These are phyloP conservation scores for Melanerpes formicivorus DNA, from an alignment of 2,113 vertebrate species.

Conservation along the genomic window DNA sequence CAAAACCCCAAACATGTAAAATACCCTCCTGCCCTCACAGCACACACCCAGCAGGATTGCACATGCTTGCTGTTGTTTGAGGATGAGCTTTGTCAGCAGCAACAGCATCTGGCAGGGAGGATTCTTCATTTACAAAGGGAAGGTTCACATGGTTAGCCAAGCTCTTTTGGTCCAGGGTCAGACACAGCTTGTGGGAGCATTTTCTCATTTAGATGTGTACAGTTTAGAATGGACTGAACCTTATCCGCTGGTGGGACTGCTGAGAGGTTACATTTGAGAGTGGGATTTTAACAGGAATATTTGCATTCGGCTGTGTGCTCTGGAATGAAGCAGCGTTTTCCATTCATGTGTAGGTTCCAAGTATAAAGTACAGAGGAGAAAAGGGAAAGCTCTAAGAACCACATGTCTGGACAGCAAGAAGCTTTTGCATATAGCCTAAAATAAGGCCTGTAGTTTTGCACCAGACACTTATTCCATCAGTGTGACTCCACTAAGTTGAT, in stretches of 20 bases:
- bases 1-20: background rate
- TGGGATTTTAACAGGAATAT: background rate
- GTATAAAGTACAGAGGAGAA: background rate
- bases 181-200: background rate
- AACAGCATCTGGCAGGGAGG: background rate
- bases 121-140: background rate
- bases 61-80: background rate
- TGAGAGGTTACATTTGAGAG: background rate
- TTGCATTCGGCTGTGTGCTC: background rate
- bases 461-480: background rate
- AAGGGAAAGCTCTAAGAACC: background rate
- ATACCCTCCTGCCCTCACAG: background rate
- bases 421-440: background rate
- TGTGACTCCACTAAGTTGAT: background rate
- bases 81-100: background rate
- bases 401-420: background rate
- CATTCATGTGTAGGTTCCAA: background rate
- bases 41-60: fast-evolving
- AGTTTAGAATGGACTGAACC: background rate
- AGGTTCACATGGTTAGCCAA: background rate
- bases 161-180: background rate
- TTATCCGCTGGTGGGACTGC: background rate
- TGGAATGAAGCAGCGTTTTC: background rate
- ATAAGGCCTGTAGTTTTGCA: background rate
- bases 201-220: background rate